phyloP scores from a whole-genome alignment of 2,113 vertebrate species.

The Tragulus kanchil region DNA sequence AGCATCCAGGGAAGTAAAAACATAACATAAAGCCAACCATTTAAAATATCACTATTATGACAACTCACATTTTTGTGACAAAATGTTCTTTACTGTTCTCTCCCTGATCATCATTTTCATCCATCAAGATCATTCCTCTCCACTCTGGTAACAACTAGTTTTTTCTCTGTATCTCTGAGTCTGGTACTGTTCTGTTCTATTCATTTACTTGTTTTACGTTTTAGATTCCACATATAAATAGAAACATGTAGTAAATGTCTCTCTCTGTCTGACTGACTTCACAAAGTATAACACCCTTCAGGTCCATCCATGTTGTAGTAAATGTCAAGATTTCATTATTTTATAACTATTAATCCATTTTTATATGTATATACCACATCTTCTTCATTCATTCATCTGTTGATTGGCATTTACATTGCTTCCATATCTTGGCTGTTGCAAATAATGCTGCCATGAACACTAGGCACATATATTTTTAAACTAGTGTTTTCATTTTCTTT shows the following conservation, averaged over 20 bases:
- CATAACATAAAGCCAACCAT: background rate
- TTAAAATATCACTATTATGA: background rate
- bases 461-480: background rate
- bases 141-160: background rate
- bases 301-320: background rate
- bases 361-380: background rate
- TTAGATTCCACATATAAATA: background rate
- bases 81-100: no score
- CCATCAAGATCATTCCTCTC: no score
- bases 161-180: background rate
- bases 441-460: background rate
- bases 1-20: background rate
- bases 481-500: background rate
- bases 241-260: background rate
- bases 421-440: background rate
- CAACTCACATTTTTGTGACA: background rate
- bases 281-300: background rate
- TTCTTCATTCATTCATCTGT: background rate
- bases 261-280: background rate
- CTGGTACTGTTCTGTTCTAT: background rate
- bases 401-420: background rate
- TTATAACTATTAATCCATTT: background rate
- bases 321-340: background rate
- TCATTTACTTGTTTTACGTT: background rate
- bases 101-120: no score